Base-by-base conservation (phyloP, 1,140 invertebrate species). In the Drosophila subobscura region DNA sequence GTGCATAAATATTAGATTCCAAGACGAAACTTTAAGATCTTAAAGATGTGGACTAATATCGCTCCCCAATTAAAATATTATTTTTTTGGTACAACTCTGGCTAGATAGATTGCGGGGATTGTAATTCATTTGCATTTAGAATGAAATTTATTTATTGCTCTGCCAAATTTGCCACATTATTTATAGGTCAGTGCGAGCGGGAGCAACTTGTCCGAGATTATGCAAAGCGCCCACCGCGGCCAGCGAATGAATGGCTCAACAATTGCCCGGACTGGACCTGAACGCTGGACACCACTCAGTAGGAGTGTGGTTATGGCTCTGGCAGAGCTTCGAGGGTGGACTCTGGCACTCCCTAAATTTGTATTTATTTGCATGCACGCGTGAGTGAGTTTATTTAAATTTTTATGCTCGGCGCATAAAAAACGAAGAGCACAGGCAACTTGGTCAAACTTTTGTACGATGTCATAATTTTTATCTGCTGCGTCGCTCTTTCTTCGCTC, bases 131-230 rank as follows among this genome's bases (percentile, higher is more conserved):
- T 86, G 59, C 68, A 81, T 86, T 65, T 51, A 63, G 51, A 85
- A 85, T 65, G 47, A 54, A 65, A 77, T 77, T 86, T 85, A 80
- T 85, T 85, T 85, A 86, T 85, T 73, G 68, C 56, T 55, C 53
- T 45, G 61, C 50, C 77, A 61, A 85, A 86, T 74, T 77, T 71
- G 77, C 47, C 61, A 74, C 68, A 71, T 86, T 86, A 85, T 86
- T 86, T 85, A 86, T 85, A 74, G 81, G 70, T 77, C 68, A 86
- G 64, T 59, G 29, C 51, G 52, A 42, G 40, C 12, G 14, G 7
- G 14, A 23, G 40, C 8, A 41, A 42, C 53, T 45, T 23, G 61
- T 2, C n/a, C 14, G n/a, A 45, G 29, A 66, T 60, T 83, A 79
- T 79, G 79, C 79, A 64, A 77, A 81, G 59, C 63, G 66, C 45